Conservation (phyloP, 2,797 vertebrate species). For the Craterocephalus amniculus region DNA sequence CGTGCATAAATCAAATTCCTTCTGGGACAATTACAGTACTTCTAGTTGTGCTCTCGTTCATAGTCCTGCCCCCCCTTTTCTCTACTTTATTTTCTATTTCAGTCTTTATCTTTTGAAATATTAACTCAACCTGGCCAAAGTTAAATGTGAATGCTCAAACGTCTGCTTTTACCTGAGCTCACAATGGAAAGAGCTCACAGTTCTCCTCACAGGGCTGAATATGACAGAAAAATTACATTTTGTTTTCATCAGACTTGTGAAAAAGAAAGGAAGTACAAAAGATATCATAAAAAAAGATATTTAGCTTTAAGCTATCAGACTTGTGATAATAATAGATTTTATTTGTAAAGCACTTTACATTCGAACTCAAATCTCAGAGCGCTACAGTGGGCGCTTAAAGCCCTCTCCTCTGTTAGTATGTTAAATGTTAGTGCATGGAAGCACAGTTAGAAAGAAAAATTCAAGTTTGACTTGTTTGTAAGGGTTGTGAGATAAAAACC, state of each 20-base stretch:
- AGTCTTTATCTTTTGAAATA: conserved; percentile 12
- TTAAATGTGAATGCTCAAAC: conserved; percentile 20
- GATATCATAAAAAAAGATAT: background rate
- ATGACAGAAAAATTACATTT: background rate
- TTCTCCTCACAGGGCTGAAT: background rate
- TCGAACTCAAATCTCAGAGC: no score
- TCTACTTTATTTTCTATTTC: conserved; percentile 9
- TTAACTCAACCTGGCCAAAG: conserved; percentile 9
- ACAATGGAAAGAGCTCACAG: background rate
- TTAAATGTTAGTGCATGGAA: background rate
- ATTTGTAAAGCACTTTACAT: no score
- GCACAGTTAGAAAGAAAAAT: no score
- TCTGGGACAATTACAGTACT: conserved; percentile 57
- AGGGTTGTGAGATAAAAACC: no score
- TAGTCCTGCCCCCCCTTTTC: background rate
- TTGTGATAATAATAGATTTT: no score
- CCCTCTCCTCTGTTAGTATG: no score
- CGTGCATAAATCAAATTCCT: conserved; percentile 49
- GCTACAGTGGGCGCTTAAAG: no score
- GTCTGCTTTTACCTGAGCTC: background rate
- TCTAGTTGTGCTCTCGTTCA: conserved; percentile 30
- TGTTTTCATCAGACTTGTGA: background rate
- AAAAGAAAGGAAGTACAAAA: background rate
- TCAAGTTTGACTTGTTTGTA: no score
- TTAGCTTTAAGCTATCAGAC: background rate